Base-by-base conservation (phyloP, 2,797 vertebrate species). In the Catamblyrhynchus diadema region DNA sequence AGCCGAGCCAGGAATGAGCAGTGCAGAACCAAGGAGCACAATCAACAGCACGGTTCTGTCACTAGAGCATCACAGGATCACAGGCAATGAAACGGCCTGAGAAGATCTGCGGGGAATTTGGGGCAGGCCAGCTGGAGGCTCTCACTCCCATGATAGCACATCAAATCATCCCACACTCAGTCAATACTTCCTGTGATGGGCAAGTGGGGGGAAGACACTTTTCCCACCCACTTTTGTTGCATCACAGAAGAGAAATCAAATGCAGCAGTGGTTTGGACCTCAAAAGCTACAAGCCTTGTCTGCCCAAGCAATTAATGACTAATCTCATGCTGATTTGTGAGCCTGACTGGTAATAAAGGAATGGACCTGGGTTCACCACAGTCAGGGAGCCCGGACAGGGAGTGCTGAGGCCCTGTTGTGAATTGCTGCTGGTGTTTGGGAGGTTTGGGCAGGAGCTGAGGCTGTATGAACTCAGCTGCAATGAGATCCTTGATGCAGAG, bases 111-210 rank as follows among this genome's bases (percentile, higher is more conserved):
- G n/a, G 3, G 7, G 48, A 21, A n/a, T 59, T 62, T 35, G 66
- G 23, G 25, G 27, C 62, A 62, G 51, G 19, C 20, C 39, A 47
- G n/a, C n/a, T 59, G 39, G 35, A 78, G 44, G 17, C 41, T 73
- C 14, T 53, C 64, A 18, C 21, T 28, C 56, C 25, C 18, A 6
- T 10, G 20, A 28, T 10, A 28, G 17, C 23, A 47, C 17, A 16
- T 32, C 1, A 1, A 37, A 66, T 54, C 11, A 2, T 19, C 13
- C 48, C 19, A 22, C 5, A 3, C 5, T 42, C 51, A 71, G 7
- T 41, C 45, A 30, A 51, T 37, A 27, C 41, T 70, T 78, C 15
- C 35, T 0, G 0, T 0, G 6, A 16, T 5, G 12, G 35, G 25
- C 1, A 2, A 28, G 21, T 3, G 5, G 15, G 24, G 11, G 8